A percentile compares a stretch with the other conserved stretches of the same genome.
Evolutionary conservation across 1,140 invertebrate genomes (phyloP).

Genomic region (Callitettix versicolor): DNA sequence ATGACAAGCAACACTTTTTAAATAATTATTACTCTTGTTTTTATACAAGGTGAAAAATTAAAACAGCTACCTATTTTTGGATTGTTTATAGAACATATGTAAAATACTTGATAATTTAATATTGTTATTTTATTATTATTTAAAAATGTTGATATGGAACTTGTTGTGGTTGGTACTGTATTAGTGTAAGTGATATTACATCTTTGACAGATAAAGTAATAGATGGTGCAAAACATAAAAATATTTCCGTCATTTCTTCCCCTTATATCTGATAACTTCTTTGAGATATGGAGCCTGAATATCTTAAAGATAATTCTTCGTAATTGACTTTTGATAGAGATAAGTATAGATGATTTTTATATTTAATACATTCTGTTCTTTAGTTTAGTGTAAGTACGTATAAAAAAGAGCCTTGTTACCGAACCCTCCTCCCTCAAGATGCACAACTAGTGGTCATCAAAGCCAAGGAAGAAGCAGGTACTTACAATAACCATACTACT

Average conservation of each 20-base stretch:
- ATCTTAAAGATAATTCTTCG: too few relatives aligned
- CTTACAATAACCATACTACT: too few relatives aligned
- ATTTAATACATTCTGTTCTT: too few relatives aligned
- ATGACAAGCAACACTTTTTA: not conserved
- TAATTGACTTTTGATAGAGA: too few relatives aligned
- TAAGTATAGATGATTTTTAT: too few relatives aligned
- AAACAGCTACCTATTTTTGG: slow-evolving; percentile 11
- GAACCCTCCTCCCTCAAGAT: too few relatives aligned
- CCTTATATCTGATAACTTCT: too few relatives aligned
- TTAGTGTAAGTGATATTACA: slow-evolving; percentile 4
- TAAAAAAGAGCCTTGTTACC: too few relatives aligned
- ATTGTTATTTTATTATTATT: not conserved
- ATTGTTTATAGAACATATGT: slow-evolving; percentile 8
- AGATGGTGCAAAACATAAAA: slow-evolving; percentile 8
- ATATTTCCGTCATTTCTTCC: not conserved
- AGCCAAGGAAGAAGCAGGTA: too few relatives aligned
- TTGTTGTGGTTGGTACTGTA: slow-evolving; percentile 6
- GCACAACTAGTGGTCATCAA: too few relatives aligned
- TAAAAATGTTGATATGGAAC: not conserved
- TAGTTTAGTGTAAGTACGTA: too few relatives aligned
- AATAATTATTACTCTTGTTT: not conserved
- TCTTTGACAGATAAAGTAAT: slow-evolving; percentile 6
- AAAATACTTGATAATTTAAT: not conserved
- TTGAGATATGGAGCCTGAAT: too few relatives aligned
- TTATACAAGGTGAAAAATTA: slow-evolving; percentile 1